Evolutionary conservation across 1,140 invertebrate genomes (phyloP).

Genomic region (Aphidius gifuensis): DNA sequence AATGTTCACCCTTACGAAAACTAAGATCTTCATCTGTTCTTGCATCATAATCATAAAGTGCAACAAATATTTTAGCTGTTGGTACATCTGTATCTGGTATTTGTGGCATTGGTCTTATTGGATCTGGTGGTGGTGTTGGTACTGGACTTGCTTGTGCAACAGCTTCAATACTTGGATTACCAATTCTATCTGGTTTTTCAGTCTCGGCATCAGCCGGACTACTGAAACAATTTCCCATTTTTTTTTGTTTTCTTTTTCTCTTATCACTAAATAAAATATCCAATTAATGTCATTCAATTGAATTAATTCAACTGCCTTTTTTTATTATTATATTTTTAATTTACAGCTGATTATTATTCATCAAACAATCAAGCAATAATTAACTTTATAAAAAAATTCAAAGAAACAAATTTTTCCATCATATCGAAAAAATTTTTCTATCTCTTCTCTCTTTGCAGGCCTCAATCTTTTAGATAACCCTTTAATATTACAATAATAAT

Average conservation of each 20-base stretch:
- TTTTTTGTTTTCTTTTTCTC: slow-evolving; percentile 35
- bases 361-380: background rate
- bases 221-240: slow-evolving; percentile 73
- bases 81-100: slow-evolving; percentile 62
- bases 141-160: slow-evolving; percentile 61
- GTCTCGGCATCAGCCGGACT: slow-evolving; percentile 64
- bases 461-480: too few relatives aligned
- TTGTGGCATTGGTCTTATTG: slow-evolving; percentile 63
- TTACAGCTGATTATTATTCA: background rate
- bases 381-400: too few relatives aligned
- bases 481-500: background rate
- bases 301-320: background rate
- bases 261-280: background rate
- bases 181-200: slow-evolving; percentile 62
- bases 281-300: background rate
- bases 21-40: slow-evolving; percentile 97
- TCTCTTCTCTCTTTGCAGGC: too few relatives aligned
- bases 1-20: slow-evolving; percentile 96
- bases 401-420: too few relatives aligned
- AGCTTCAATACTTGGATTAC: slow-evolving; percentile 62
- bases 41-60: slow-evolving; percentile 98
- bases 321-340: background rate
- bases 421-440: too few relatives aligned
- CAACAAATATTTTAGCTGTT: slow-evolving; percentile 89
- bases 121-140: slow-evolving; percentile 65